Evolutionary conservation across 2,113 vertebrate species (phyloP).

Genomic region (Mugil cephalus): DNA sequence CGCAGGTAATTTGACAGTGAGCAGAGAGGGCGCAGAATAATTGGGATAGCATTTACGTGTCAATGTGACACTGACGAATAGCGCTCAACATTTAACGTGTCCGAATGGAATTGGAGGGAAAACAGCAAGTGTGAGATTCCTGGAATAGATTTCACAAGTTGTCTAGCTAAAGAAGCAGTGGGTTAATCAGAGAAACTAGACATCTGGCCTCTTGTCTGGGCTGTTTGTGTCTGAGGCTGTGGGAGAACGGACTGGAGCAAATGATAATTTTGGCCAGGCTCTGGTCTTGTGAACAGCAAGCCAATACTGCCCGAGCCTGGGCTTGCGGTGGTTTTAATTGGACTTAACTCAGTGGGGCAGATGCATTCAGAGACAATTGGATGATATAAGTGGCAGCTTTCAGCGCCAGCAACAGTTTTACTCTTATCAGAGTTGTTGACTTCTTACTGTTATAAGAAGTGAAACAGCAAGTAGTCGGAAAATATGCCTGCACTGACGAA

Average conservation of each 20-base stretch:
- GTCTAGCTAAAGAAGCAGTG: conserved; percentile 38
- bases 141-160: conserved; percentile 60
- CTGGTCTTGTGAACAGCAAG: conserved; percentile 43
- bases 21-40: conserved; percentile 75
- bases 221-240: conserved; percentile 57
- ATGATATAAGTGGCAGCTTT: conserved; percentile 35
- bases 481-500: neutral
- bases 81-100: conserved; percentile 64
- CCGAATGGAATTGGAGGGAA: conserved; percentile 35
- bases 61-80: conserved; percentile 70
- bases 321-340: conserved; percentile 50
- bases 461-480: conserved; percentile 3
- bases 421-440: conserved; percentile 7
- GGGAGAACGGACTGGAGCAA: conserved; percentile 50
- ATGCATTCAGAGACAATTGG: conserved; percentile 37
- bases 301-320: conserved; percentile 18
- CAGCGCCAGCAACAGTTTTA: conserved; percentile 1
- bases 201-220: conserved; percentile 70
- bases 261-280: conserved; percentile 42
- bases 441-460: conserved; percentile 5
- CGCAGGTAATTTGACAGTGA: conserved; percentile 77
- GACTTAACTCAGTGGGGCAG: conserved; percentile 37
- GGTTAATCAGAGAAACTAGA: conserved; percentile 78
- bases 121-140: conserved; percentile 44
- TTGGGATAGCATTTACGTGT: conserved; percentile 80